A percentile compares a stretch with the other conserved stretches of the same genome.
Conservation (phyloP, 2,797 vertebrate genomes). For the Corythornis leucogaster region DNA sequence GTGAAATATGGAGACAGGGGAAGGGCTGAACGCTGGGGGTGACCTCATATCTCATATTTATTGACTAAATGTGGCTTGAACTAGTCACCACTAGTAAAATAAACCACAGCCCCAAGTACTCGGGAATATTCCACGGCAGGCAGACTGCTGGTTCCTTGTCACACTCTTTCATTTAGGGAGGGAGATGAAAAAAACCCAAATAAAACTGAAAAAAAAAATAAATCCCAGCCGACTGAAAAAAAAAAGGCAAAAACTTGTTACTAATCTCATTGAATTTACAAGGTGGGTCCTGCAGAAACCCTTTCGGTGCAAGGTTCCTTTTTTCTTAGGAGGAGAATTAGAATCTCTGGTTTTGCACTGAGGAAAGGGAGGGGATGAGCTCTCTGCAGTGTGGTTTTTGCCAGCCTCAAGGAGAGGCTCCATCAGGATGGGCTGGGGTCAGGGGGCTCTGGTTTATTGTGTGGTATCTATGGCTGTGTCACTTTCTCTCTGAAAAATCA, state of each 20-base stretch:
- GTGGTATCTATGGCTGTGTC: not conserved
- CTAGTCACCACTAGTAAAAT: conserved; percentile 69
- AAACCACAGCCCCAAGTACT: conserved; percentile 58
- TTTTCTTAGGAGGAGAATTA: not conserved
- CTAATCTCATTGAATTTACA: not conserved
- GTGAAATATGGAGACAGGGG: conserved; percentile 38
- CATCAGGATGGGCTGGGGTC: not conserved
- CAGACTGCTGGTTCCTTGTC: not conserved
- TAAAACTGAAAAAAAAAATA: not conserved
- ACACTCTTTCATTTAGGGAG: not conserved
- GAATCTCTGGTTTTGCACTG: not conserved
- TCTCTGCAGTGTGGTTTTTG: not conserved
- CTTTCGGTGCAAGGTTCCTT: not conserved
- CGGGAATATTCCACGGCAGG: conserved; percentile 49
- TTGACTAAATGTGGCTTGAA: conserved; percentile 59
- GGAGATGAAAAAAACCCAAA: not conserved
- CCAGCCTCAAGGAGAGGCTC: not conserved
- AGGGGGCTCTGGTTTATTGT: not conserved
- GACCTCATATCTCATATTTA: conserved; percentile 68
- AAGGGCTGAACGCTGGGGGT: conserved; percentile 26
- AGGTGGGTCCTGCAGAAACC: not conserved
- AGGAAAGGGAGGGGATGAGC: not conserved
- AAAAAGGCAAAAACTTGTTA: not conserved
- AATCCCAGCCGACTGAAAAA: not conserved
- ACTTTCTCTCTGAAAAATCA: not conserved